These are phyloP conservation scores for Helarctos malayanus DNA, from an alignment of 2,797 vertebrate genomes.

Conservation along the genomic window DNA sequence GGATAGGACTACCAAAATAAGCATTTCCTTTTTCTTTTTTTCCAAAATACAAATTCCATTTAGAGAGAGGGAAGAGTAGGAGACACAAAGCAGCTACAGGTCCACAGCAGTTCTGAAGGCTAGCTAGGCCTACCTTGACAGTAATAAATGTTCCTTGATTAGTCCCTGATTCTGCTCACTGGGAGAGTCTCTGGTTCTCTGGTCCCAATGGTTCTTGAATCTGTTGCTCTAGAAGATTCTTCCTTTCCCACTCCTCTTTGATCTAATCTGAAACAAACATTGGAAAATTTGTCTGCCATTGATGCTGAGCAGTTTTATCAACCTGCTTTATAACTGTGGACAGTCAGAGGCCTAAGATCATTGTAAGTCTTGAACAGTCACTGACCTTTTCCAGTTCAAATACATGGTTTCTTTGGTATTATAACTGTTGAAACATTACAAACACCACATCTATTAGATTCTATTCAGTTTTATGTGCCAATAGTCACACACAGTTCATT, in stretches of 20 bases:
- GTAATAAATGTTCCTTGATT: neutral
- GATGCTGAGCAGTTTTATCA: neutral
- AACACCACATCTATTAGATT: neutral
- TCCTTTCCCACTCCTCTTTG: neutral
- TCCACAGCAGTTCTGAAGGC: neutral
- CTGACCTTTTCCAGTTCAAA: slow-evolving; percentile 22
- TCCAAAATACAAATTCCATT: neutral
- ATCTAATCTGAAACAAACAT: neutral
- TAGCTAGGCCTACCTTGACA: neutral
- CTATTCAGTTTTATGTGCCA: neutral
- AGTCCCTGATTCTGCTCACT: neutral
- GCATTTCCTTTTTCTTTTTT: neutral
- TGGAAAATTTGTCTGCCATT: neutral
- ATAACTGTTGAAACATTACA: neutral
- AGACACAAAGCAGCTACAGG: neutral
- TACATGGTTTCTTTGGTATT: neutral
- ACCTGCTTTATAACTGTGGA: neutral
- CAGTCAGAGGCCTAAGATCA: neutral
- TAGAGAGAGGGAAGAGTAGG: neutral
- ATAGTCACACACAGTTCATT: neutral
- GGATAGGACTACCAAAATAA: neutral
- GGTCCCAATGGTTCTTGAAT: neutral
- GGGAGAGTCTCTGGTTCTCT: neutral
- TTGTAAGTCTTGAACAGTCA: neutral
- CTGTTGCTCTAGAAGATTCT: neutral